These are phyloP conservation scores for Sarcophilus harrisii DNA, from an alignment of 2,797 vertebrate genomes.

Conservation along the genomic window DNA sequence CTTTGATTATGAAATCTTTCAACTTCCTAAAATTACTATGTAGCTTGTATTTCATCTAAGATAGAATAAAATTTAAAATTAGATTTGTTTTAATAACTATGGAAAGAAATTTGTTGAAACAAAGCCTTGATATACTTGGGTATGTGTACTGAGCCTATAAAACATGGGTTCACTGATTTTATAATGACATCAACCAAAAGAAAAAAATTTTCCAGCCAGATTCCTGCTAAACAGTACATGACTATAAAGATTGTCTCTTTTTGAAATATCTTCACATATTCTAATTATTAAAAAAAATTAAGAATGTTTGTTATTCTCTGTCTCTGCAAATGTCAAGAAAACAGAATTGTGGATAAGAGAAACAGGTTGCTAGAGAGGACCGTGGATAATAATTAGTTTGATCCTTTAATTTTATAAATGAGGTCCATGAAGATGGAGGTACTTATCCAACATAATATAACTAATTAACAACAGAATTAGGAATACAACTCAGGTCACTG, in stretches of 20 bases:
- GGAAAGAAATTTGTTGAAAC: constrained; percentile 43
- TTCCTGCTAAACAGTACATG: constrained; percentile 29
- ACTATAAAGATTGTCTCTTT: constrained; percentile 24
- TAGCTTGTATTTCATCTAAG: constrained; percentile 53
- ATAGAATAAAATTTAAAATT: constrained; percentile 39
- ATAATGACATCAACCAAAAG: constrained; percentile 5
- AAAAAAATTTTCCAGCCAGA: background rate
- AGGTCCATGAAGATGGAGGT: background rate
- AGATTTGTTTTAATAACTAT: constrained; percentile 59
- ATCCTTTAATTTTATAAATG: constrained; percentile 11
- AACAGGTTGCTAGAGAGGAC: constrained; percentile 13
- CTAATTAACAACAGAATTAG: constrained; percentile 21
- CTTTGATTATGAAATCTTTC: constrained; percentile 61
- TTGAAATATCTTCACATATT: background rate
- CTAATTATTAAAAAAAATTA: constrained; percentile 8
- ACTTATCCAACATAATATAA: background rate
- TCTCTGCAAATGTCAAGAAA: background rate
- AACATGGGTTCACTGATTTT: constrained; percentile 11
- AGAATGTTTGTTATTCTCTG: constrained; percentile 24
- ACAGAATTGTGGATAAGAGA: constrained; percentile 24
- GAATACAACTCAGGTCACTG: constrained; percentile 38
- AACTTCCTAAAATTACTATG: constrained; percentile 55
- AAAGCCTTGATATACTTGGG: constrained; percentile 39
- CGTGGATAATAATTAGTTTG: constrained; percentile 32
- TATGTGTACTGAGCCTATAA: background rate